Evolutionary conservation across 2,797 vertebrate species (phyloP), one percentile per base, ranked within the genome.

Genomic region (Odontamblyopus lacepedii): DNA sequence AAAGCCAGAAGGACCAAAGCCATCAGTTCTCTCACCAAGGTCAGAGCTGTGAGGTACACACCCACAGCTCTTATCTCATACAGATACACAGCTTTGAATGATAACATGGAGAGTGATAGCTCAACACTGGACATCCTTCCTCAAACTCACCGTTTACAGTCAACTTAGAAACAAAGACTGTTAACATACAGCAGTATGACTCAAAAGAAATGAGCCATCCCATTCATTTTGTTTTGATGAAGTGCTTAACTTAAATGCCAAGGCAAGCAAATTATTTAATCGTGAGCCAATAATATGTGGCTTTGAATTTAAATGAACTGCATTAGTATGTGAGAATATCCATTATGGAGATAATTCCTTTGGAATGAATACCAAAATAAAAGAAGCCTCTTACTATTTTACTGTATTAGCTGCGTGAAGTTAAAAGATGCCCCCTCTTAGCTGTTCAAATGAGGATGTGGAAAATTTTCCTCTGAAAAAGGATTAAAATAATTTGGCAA

Each of bases 401-500:
- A 87, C 88, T 90, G 89, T 84, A 89, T 93, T 85, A 74, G 89
- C 89, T 60, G 85, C 80, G 85, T 89, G 87, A 90, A 93, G 91
- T 92, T 94, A 92, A 93, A 94, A 93, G 89, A 93, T 92, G 89
- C 90, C 92, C 92, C 86, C 90, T 92, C 93, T 94, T 94, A 94
- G 91, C 90, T 84, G 85, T 87, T 91, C 91, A 94, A 94, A 94
- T 93, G 93, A 92, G 92, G 88, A 91, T 92, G 90, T 93, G 89
- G 90, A 89, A 89, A 79, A 87, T 91, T 87, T 91, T 69, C 82
- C 83, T 94, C 93, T 93, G 93, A 93, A 94, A 95, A 94, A 89
- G 91, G 93, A 94, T 94, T 95, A 94, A 93, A 93, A 94, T 95
- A 93, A 94, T 94, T 94, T 94, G 87, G 84, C 80, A 84, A 89